Evolutionary conservation across 2,113 vertebrate genomes (phyloP).

Genomic region (Xyrauchen texanus): DNA sequence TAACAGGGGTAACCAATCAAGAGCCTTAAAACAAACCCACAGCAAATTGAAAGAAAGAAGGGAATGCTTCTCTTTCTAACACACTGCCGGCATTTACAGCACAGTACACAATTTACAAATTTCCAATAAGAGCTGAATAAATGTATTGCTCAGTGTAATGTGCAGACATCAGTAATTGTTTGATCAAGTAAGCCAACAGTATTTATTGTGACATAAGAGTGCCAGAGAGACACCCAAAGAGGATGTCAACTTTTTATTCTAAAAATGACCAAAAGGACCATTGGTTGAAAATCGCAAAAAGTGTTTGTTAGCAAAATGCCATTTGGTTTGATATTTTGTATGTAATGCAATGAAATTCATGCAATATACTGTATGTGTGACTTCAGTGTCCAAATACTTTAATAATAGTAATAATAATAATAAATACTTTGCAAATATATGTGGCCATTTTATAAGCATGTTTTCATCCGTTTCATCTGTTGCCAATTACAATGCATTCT

Average conservation of each 20-base stretch:
- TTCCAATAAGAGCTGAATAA: background rate
- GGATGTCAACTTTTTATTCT: constrained; percentile 10
- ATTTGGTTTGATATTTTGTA: no score
- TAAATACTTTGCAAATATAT: no score
- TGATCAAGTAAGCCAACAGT: constrained; percentile 1
- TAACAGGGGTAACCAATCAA: constrained; percentile 16
- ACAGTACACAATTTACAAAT: constrained; percentile 18
- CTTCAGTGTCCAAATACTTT: no score
- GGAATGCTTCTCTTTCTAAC: constrained; percentile 17
- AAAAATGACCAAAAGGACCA: no score
- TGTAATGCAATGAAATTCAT: no score
- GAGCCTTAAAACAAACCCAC: background rate
- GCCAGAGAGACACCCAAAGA: background rate
- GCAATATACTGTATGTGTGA: no score
- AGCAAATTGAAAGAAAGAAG: constrained; percentile 3
- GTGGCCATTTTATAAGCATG: no score
- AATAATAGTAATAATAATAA: no score
- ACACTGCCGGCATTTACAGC: constrained; percentile 16
- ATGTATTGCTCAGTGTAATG: constrained; percentile 11
- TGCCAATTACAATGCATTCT: no score
- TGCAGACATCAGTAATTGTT: constrained; percentile 25
- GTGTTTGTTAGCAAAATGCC: no score
- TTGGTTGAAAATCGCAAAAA: no score
- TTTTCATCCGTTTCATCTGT: no score
- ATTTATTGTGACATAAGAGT: constrained; percentile 9